Percentiles rank a stretch among this genome's conserved stretches.
Conservation (phyloP, 1,140 invertebrate genomes). For the Lepidotrigona ventralis region DNA sequence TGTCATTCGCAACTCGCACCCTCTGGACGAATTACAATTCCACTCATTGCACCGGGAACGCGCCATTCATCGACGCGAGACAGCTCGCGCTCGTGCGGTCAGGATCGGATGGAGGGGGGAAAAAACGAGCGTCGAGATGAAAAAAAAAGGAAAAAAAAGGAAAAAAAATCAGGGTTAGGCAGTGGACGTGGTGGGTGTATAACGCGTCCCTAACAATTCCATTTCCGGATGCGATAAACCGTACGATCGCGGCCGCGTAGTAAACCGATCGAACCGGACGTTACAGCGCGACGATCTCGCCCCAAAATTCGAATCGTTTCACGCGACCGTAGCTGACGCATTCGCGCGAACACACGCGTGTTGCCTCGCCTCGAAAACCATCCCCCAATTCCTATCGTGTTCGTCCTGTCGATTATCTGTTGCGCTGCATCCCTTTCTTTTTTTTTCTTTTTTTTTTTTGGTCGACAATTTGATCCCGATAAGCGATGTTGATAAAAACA, state of each 20-base stretch:
- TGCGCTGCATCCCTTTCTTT: not conserved
- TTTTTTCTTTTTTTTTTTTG: too few species aligned
- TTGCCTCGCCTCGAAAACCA: conserved; percentile 1
- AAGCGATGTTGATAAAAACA: not conserved
- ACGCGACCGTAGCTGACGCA: conserved; percentile 54
- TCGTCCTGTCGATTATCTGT: conserved; percentile 39
- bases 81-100: conserved; percentile 14
- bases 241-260: conserved; percentile 62
- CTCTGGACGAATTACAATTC: not conserved
- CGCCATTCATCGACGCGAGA: conserved; percentile 22
- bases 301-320: conserved; percentile 69
- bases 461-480: not conserved
- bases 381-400: conserved; percentile 11
- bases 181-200: conserved; percentile 45
- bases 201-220: conserved; percentile 68
- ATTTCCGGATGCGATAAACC: conserved; percentile 72
- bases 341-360: not conserved
- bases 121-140: conserved; percentile 16
- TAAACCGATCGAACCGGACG: conserved; percentile 71
- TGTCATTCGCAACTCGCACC: not conserved
- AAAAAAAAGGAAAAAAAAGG: not conserved
- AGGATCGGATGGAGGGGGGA: not conserved
- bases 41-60: not conserved
- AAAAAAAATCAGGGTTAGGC: conserved; percentile 39
- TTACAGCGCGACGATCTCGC: conserved; percentile 59